These are phyloP conservation scores for Unio pictorum DNA, from an alignment of 2,888 invertebrate genomes.

Conservation along the genomic window DNA sequence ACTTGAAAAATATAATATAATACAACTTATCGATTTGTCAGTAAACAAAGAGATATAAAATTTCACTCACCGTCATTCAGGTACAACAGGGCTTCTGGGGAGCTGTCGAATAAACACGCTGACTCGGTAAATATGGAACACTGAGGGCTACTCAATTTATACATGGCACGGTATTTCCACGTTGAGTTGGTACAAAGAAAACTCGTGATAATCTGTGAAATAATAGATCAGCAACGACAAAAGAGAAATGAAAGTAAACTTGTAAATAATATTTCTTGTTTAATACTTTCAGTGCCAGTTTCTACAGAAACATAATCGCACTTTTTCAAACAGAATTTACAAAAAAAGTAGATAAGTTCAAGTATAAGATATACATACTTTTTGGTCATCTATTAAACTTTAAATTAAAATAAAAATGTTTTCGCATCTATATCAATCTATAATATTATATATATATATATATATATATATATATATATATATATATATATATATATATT, in stretches of 20 bases:
- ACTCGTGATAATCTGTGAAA: constrained; percentile 46
- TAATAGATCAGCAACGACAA: background rate
- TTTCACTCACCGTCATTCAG: constrained; percentile 47
- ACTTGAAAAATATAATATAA: no score
- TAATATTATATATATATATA: no score
- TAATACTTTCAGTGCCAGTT: background rate
- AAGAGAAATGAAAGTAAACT: background rate
- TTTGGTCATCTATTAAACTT: no score
- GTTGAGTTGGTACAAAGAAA: constrained; percentile 38
- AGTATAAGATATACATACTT: no score
- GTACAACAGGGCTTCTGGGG: constrained; percentile 42
- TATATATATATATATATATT: no score
- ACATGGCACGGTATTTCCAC: constrained; percentile 49
- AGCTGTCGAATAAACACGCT: constrained; percentile 16
- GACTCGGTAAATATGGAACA: constrained; percentile 43
- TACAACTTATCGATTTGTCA: background rate
- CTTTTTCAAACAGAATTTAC: no score
- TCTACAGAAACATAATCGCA: background rate
- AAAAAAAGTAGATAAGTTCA: no score
- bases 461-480: no score
- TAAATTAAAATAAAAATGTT: no score
- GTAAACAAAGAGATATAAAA: background rate
- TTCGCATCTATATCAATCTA: no score
- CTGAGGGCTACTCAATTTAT: constrained; percentile 51
- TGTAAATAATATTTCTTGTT: background rate